Evolutionary conservation across 2,888 invertebrate species (phyloP).

Genomic region (Harpagoxenus sublaevis): DNA sequence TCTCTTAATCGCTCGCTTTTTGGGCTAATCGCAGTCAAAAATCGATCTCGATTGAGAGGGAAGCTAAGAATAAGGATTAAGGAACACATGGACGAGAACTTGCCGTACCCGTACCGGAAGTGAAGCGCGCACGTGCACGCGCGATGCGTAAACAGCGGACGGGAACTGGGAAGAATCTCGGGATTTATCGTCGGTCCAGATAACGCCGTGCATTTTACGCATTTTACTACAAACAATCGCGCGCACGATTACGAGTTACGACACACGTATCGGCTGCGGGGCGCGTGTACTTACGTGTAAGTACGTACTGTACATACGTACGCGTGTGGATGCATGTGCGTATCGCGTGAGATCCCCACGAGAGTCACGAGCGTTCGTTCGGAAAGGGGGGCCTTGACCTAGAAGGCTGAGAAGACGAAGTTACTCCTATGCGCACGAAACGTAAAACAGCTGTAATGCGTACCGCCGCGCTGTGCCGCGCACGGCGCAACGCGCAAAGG

Average conservation of each 20-base stretch:
- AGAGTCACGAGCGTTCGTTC: constrained; percentile 23
- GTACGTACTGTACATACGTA: neutral
- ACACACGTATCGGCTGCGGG: neutral
- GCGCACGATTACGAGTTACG: neutral
- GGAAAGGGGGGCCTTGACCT: constrained; percentile 47
- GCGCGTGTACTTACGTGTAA: too few species aligned
- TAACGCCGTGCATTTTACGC: neutral
- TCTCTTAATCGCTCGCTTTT: neutral
- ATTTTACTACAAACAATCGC: neutral
- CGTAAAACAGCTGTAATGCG: constrained; percentile 48
- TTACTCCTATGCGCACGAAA: constrained; percentile 31
- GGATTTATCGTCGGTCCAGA: too few species aligned
- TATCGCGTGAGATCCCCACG: constrained; percentile 34
- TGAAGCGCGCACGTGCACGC: neutral
- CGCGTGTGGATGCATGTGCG: neutral
- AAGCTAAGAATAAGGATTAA: too few species aligned
- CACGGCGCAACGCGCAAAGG: neutral
- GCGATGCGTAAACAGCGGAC: neutral
- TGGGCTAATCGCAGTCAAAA: neutral
- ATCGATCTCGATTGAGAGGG: too few species aligned
- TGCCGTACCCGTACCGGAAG: neutral
- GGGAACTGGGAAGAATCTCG: neutral
- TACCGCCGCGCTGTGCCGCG: neutral
- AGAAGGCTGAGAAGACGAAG: constrained; percentile 51
- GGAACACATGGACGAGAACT: too few species aligned